Conservation (phyloP, 2,797 vertebrate genomes). For the Lepilemur septentrionalis region DNA sequence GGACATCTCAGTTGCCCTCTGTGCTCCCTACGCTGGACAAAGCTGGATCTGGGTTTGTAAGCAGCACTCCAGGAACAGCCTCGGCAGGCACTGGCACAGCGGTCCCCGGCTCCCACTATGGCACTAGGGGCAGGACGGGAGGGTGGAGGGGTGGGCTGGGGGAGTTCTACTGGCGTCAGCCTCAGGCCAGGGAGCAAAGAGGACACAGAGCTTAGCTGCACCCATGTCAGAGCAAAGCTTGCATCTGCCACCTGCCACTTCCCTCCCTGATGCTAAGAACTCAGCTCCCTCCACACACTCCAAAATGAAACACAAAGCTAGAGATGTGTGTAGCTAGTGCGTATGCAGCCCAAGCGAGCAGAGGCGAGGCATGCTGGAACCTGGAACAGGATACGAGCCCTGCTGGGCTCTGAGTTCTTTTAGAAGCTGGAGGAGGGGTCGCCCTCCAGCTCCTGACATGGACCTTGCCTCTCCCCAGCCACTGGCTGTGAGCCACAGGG, state of each 20-base stretch:
- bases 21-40: neutral
- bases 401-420: neutral
- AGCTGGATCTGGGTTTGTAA: neutral
- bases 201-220: constrained; percentile 5
- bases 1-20: neutral
- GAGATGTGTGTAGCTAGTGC: neutral
- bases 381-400: neutral
- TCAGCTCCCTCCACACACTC: neutral
- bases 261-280: neutral
- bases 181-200: constrained; percentile 44
- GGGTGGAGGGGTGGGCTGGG: no score
- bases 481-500: neutral
- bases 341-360: constrained; percentile 68
- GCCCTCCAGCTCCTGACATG: neutral
- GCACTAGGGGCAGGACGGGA: neutral
- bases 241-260: neutral
- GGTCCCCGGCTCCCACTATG: neutral
- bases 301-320: constrained; percentile 4
- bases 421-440: neutral
- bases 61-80: neutral
- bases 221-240: constrained; percentile 35
- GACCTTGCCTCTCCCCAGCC: neutral
- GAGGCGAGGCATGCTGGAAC: constrained; percentile 71
- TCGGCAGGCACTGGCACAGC: neutral
- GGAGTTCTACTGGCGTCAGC: neutral